These are phyloP conservation scores for Sylvietta virens DNA, from an alignment of 2,113 vertebrate genomes.

Conservation along the genomic window DNA sequence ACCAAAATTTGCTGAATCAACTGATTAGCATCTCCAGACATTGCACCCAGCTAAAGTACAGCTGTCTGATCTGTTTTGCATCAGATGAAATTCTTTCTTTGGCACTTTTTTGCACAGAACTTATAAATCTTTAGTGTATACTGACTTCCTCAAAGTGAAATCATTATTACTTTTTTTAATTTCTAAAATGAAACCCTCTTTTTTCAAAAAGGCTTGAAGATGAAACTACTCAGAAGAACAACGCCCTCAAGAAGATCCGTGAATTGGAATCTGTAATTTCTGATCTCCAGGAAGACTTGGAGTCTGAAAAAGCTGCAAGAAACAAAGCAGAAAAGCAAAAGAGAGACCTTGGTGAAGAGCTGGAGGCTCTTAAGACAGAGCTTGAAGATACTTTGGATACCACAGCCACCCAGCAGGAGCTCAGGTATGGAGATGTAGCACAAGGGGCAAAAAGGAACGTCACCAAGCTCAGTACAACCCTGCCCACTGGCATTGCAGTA, in stretches of 20 bases:
- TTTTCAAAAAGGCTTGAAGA: constrained; percentile 81
- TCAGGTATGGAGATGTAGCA: constrained; percentile 73
- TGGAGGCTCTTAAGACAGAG: constrained; percentile 88
- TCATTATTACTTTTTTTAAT: background rate
- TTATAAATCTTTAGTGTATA: background rate
- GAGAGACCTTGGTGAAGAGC: constrained; percentile 88
- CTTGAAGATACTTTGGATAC: constrained; percentile 93
- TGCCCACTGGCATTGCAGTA: background rate
- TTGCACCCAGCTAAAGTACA: background rate
- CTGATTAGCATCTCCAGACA: background rate
- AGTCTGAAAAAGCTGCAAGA: constrained; percentile 79
- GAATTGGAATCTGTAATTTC: constrained; percentile 87
- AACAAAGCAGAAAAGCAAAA: constrained; percentile 88
- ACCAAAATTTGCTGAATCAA: background rate
- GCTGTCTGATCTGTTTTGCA: background rate
- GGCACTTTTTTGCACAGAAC: background rate
- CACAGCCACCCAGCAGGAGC: constrained; percentile 90
- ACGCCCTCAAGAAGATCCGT: constrained; percentile 83
- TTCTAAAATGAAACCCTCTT: background rate
- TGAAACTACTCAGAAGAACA: constrained; percentile 84
- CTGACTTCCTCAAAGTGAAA: background rate
- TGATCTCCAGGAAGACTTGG: constrained; percentile 91
- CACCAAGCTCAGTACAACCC: background rate
- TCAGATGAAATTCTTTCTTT: background rate
- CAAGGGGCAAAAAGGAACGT: background rate